phyloP scores from a whole-genome alignment of 2,797 vertebrate species.

The Phylloscopus collybita region DNA sequence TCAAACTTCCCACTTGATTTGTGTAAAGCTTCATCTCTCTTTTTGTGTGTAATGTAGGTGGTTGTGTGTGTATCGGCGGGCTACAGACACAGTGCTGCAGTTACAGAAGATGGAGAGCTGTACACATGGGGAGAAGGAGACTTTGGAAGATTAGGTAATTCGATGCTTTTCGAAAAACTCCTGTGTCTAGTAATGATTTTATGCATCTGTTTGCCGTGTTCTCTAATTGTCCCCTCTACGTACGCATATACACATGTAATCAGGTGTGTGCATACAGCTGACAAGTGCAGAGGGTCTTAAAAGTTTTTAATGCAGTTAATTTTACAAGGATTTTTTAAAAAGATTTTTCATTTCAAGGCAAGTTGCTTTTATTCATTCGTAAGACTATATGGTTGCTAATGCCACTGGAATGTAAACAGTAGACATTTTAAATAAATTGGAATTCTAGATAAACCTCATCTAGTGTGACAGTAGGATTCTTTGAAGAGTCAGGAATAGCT shows the following conservation, averaged over 20 bases:
- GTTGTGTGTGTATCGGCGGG: conserved; percentile 85
- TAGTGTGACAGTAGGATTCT: background rate
- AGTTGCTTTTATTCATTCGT: background rate
- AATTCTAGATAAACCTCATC: background rate
- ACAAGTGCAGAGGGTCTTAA: background rate
- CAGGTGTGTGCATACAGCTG: background rate
- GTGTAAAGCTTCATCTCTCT: background rate
- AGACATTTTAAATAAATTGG: background rate
- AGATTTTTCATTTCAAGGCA: background rate
- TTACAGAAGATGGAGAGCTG: conserved; percentile 85
- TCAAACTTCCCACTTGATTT: background rate
- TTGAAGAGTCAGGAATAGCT: background rate
- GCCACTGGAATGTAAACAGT: background rate
- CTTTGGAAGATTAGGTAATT: conserved; percentile 84
- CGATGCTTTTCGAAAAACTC: background rate
- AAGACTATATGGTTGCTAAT: background rate
- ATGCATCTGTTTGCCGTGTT: background rate
- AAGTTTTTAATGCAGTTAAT: background rate
- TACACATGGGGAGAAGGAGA: conserved; percentile 87
- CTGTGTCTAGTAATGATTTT: background rate
- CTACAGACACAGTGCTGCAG: conserved; percentile 84
- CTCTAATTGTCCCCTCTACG: background rate
- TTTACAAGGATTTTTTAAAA: background rate
- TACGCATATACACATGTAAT: background rate
- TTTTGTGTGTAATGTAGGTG: conserved; percentile 67